Evolutionary conservation across 2,888 invertebrate species (phyloP), one percentile per base, ranked within the genome.

Genomic region (Idaea aversata): DNA sequence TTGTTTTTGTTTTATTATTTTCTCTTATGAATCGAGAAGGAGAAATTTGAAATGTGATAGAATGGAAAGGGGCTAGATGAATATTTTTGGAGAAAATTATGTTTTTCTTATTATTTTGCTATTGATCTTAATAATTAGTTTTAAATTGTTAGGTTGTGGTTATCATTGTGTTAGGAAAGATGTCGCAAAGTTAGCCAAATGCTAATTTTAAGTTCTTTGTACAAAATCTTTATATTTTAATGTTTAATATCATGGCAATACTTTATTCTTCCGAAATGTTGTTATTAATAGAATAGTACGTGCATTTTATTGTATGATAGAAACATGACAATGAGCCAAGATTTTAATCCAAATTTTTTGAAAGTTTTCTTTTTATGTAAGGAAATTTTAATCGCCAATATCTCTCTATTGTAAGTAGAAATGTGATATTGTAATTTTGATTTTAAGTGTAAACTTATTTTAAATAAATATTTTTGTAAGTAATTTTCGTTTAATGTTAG

Each of bases 401-500:
- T 92, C 92, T 93, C 90, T 92, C 92, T 91, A 91, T 91, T 91
- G 83, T 93, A 90, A 93, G 92, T 93, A 93, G 93, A 92, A 88
- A 91, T 93, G 93, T 93, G 93, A 93, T 93, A 93, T 93, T 93
- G 93, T 92, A 92, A 85, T 92, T 86, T 90, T 86, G 87, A 88
- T 91, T 90, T 81, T 91, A 90, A 88, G 82, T 88, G 85, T 91
- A 91, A 87, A 90, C 90, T 89, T 91, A 90, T 83, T 90, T 87
- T 87, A 84, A 86, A 89, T 86, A 86, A 79, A 90, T 92, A 91
- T 91, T 92, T 93, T 92, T 91, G 88, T 92, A 92, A 90, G 91
- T 92, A 91, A 84, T 86, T 80, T 82, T 86, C 79, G 77, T 80
- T 91, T 88, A 87, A 85, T 73, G 76, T 86, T 88, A 90, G 87